Percentiles rank a stretch among this genome's conserved stretches.
These are phyloP conservation scores for Anguilla pacifica DNA, from an alignment of 2,797 vertebrate species.

Conservation along the genomic window DNA sequence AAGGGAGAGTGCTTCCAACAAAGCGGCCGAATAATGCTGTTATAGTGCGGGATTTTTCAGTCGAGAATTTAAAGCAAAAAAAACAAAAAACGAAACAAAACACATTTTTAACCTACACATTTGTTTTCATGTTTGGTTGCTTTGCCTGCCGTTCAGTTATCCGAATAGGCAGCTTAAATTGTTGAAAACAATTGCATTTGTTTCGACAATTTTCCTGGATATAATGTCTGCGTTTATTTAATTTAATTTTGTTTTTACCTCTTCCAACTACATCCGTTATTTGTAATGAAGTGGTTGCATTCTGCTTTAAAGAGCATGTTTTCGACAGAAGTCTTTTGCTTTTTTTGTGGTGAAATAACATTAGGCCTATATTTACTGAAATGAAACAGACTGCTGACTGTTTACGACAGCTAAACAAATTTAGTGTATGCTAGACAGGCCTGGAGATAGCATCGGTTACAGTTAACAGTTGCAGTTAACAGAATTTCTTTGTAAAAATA, in stretches of 20 bases:
- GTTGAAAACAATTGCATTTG: neutral
- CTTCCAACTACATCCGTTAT: neutral
- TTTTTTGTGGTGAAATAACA: neutral
- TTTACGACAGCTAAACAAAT: neutral
- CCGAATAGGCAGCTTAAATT: neutral
- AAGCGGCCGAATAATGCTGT: neutral
- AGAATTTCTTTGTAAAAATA: neutral
- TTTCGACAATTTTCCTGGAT: neutral
- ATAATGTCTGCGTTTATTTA: neutral
- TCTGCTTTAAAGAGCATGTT: neutral
- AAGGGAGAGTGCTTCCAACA: neutral
- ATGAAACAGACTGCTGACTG: neutral
- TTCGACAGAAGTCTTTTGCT: neutral
- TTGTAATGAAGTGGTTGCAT: neutral
- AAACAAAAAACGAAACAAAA: neutral
- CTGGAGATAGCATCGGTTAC: neutral
- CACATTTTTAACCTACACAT: neutral
- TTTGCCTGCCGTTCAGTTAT: neutral
- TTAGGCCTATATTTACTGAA: neutral
- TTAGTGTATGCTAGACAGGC: neutral
- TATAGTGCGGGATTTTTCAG: neutral
- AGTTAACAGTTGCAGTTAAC: neutral
- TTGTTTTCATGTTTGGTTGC: neutral
- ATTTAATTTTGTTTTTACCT: neutral
- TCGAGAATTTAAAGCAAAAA: neutral